These are phyloP conservation scores for Colossoma macropomum DNA, from an alignment of 2,113 vertebrate species.

Conservation along the genomic window DNA sequence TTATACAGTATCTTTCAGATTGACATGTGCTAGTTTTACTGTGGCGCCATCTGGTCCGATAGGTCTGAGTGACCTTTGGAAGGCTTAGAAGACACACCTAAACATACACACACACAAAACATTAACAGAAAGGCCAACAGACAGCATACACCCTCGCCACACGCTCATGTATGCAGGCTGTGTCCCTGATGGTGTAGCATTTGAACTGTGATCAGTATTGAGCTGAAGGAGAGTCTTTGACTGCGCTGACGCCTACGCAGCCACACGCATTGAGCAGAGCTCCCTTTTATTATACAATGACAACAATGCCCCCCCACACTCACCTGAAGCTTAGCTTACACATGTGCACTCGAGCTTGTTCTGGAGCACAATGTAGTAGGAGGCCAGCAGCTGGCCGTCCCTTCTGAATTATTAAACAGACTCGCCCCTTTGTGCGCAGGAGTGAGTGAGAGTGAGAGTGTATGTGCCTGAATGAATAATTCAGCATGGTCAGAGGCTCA, in stretches of 20 bases:
- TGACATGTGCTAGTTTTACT: too few species aligned
- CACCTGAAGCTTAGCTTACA: conserved; percentile 14
- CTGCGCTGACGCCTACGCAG: not conserved
- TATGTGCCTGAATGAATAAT: conserved; percentile 39
- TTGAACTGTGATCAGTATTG: not conserved
- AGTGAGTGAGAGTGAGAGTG: not conserved
- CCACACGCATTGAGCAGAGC: not conserved
- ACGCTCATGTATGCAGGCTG: not conserved
- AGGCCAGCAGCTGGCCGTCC: conserved; percentile 46
- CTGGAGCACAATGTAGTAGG: conserved; percentile 53
- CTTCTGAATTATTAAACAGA: conserved; percentile 73
- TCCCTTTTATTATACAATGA: not conserved
- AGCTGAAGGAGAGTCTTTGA: not conserved
- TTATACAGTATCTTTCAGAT: too few species aligned
- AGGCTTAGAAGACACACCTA: not conserved
- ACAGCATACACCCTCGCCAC: not conserved
- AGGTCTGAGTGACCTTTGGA: not conserved
- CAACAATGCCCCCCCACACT: not conserved
- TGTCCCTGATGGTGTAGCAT: not conserved
- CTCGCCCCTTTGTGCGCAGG: conserved; percentile 27
- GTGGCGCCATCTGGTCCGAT: not conserved
- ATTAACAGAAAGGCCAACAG: not conserved
- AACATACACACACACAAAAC: not conserved
- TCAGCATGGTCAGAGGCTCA: conserved; percentile 32
- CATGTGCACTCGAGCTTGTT: conserved; percentile 55